phyloP scores from a whole-genome alignment of 2,113 vertebrate species.

The Terrapene triunguis region DNA sequence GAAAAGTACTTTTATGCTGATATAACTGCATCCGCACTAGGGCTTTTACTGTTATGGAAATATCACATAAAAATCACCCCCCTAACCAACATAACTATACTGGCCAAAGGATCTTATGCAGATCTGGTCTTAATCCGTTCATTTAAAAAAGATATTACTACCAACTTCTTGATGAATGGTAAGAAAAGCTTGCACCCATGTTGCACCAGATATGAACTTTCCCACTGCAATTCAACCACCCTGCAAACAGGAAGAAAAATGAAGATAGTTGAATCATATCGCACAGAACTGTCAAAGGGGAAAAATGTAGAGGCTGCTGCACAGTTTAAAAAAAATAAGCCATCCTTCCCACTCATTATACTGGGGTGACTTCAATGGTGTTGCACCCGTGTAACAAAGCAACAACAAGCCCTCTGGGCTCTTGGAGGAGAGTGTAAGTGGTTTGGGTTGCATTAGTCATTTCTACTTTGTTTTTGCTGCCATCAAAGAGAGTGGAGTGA shows the following conservation, averaged over 20 bases:
- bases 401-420: not conserved
- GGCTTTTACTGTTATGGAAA: too few species aligned
- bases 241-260: not conserved
- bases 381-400: not conserved
- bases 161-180: not conserved
- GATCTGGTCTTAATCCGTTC: not conserved
- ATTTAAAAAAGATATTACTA: not conserved
- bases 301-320: not conserved
- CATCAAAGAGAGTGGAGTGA: not conserved
- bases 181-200: not conserved
- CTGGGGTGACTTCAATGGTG: not conserved
- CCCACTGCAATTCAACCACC: not conserved
- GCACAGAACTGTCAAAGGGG: not conserved
- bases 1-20: too few species aligned
- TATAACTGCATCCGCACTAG: too few species aligned
- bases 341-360: not conserved
- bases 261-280: not conserved
- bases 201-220: not conserved
- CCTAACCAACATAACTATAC: not conserved
- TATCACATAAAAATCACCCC: too few species aligned
- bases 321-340: not conserved
- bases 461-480: not conserved
- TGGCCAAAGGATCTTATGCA: not conserved
- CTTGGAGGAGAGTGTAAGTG: not conserved
- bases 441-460: not conserved